phyloP scores from a whole-genome alignment of 30 jellyfish, hydroid and myxozoan genomes.

The Hydractinia symbiolongicarpus region DNA sequence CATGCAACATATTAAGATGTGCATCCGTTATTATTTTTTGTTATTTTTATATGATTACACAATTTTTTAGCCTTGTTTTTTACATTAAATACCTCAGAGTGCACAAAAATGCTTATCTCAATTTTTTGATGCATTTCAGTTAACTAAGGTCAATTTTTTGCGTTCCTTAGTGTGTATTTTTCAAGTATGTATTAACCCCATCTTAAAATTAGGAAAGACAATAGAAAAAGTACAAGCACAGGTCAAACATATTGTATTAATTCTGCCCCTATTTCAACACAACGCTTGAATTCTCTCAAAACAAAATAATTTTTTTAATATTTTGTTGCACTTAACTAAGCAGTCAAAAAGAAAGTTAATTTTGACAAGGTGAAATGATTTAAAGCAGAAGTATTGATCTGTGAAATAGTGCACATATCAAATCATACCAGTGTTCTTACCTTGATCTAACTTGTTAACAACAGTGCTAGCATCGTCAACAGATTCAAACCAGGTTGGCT shows the following conservation, averaged over 20 bases:
- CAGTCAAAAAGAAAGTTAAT: not conserved
- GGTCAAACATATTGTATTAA: not conserved
- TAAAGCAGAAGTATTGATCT: not conserved
- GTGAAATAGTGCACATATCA: not conserved
- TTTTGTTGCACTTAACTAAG: not conserved
- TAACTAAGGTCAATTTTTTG: too few relatives aligned
- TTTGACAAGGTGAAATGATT: not conserved
- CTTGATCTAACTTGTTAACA: not conserved
- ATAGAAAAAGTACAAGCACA: too few relatives aligned
- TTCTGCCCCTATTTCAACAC: not conserved
- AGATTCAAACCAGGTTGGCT: constrained; percentile 16
- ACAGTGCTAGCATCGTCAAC: not conserved
- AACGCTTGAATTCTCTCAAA: not conserved
- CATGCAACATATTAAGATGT: too few relatives aligned
- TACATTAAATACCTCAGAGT: too few relatives aligned
- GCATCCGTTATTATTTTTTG: too few relatives aligned
- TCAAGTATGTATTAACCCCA: too few relatives aligned
- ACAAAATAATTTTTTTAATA: not conserved
- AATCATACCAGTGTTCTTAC: not conserved
- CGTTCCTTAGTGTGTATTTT: too few relatives aligned
- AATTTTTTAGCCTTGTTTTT: too few relatives aligned
- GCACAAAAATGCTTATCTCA: too few relatives aligned
- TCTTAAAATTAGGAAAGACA: too few relatives aligned
- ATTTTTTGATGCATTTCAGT: too few relatives aligned
- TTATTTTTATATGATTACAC: too few relatives aligned